A percentile compares a stretch with the other conserved stretches of the same genome.
phyloP scores from a whole-genome alignment of 2,797 vertebrate genomes.

The Neomorphus geoffroyi region DNA sequence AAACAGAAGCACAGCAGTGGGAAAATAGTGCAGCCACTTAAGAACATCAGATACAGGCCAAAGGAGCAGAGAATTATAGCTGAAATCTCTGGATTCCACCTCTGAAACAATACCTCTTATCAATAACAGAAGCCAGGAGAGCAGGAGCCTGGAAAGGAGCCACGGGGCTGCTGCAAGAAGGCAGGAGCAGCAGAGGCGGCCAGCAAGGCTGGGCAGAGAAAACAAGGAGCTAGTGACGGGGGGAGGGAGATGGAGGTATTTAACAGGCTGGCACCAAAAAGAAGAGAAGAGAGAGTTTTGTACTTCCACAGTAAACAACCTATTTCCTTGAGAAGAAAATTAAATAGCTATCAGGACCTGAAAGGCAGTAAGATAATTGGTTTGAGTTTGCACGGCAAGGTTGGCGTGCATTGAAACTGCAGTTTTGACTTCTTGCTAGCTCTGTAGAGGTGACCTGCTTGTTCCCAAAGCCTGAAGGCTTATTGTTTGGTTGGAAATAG shows the following conservation, averaged over 20 bases:
- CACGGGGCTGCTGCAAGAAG: background rate
- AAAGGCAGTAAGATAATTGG: background rate
- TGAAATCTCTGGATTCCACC: background rate
- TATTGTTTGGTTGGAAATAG: background rate
- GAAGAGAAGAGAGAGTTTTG: background rate
- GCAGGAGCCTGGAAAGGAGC: background rate
- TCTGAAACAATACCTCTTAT: background rate
- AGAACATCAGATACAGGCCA: background rate
- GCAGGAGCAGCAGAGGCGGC: background rate
- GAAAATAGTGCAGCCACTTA: background rate
- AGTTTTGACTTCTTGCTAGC: background rate
- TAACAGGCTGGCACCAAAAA: background rate
- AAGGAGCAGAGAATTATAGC: background rate
- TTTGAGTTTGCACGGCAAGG: background rate
- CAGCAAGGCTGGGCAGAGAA: background rate
- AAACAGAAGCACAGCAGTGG: background rate
- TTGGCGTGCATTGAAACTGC: background rate
- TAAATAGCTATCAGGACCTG: background rate
- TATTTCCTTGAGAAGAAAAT: background rate
- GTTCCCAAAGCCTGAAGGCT: background rate
- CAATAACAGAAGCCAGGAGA: background rate
- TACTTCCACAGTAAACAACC: background rate
- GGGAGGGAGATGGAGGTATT: background rate
- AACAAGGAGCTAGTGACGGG: background rate
- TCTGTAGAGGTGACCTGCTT: background rate